These are phyloP conservation scores for Ramazzottius varieornatus DNA, from an alignment of 2,888 invertebrate genomes.

Conservation along the genomic window DNA sequence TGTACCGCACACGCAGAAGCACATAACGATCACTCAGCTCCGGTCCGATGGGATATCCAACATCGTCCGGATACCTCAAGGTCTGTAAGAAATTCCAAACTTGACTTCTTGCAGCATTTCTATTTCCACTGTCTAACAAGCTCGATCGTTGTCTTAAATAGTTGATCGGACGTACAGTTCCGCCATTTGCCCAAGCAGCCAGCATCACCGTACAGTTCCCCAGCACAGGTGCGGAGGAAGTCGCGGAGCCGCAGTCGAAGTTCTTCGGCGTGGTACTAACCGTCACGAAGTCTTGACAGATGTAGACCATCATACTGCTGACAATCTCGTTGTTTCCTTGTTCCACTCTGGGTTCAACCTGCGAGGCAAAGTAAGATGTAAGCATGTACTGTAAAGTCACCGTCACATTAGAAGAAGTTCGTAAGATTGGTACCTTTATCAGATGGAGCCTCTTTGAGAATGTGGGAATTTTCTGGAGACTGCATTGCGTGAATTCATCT, in stretches of 20 bases:
- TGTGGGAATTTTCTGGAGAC: too few species aligned
- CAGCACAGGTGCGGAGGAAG: too few species aligned
- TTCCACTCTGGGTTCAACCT: background rate
- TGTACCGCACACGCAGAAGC: background rate
- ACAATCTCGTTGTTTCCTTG: background rate
- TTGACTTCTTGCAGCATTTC: background rate
- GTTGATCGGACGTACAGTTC: background rate
- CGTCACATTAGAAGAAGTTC: background rate
- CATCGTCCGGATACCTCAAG: background rate
- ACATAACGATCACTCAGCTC: background rate
- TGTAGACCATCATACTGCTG: background rate
- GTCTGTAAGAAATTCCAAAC: background rate
- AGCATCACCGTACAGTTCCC: background rate
- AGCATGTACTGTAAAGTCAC: background rate
- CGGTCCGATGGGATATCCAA: background rate
- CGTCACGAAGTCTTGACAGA: background rate
- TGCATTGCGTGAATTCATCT: too few species aligned
- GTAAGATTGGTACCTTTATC: too few species aligned
- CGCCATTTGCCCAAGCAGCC: background rate
- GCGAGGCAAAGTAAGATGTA: background rate
- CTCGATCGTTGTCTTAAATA: background rate
- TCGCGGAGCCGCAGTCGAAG: background rate
- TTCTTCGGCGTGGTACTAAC: background rate
- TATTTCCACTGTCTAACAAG: background rate
- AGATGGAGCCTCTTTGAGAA: too few species aligned